Base-by-base conservation (phyloP, 1,140 invertebrate genomes). In the Adoxophyes honmai region DNA sequence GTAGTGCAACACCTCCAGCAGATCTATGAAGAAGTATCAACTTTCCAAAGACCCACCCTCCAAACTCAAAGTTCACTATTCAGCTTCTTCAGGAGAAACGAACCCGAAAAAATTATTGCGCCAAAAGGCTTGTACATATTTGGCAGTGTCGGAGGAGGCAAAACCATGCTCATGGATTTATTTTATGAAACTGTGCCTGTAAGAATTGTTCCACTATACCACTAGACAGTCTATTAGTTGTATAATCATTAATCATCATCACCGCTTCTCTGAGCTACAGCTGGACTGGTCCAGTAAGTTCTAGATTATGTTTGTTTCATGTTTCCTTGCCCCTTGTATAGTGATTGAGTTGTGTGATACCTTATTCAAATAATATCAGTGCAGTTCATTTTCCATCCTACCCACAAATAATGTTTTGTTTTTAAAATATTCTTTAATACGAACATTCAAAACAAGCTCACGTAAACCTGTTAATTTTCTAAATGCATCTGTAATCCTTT, bases 101-200 rank as follows among this genome's bases (percentile, higher is more conserved):
- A 88, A 86, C 82, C 76, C 51, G 61, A 75, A 75, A 78, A 90
- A 86, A 70, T 89, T 18, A 67, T 79, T 52, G 83, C 91, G 10
- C 95, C 95, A 0, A 93, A 93, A 82, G 96, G 96, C 5, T 81
- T 97, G 6, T 97, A 97, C 73, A 92, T 97, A 42, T 94, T 95
- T 88, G 96, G 96, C 42, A 93, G 95, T 76, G 95, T 97, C 68
- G 96, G 97, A 42, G 96, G 97, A 75, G 97, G 97, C 56, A 98
- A 99, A 92, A 99, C 98, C 8, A 99, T 99, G 95, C 89, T 99
- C 16, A 99, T 99, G 98, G 98, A 99, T 90, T 82, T 99, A 66
- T 99, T 99, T 89, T 98, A 95, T 90, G 92, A 97, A 75, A 84
- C 82, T 44, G 60, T 86, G 11, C 83, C 85, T 75, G 91, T 94